Evolutionary conservation across 2,113 vertebrate species (phyloP).

Genomic region (Atlantisia rogersi): DNA sequence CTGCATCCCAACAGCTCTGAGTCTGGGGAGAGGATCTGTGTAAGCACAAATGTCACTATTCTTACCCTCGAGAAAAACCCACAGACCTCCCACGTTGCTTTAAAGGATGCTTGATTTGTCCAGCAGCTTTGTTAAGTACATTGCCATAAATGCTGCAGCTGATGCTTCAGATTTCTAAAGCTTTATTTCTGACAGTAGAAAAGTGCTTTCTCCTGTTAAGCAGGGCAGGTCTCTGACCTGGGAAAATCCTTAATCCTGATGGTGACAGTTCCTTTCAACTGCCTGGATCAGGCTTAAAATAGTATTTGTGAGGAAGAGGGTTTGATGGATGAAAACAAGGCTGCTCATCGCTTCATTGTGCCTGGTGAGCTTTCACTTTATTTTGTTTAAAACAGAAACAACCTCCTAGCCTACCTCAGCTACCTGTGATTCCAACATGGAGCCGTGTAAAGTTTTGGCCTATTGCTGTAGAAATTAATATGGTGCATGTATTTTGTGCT

Average conservation of each 20-base stretch:
- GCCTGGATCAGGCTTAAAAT: slow-evolving; percentile 40
- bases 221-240: slow-evolving; percentile 49
- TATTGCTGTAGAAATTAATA: background rate
- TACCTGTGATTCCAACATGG: background rate
- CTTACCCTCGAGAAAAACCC: background rate
- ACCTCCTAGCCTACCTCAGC: background rate
- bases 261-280: slow-evolving; percentile 42
- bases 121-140: background rate
- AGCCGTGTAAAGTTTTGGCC: background rate
- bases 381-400: background rate
- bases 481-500: background rate
- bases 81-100: background rate
- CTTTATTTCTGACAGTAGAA: slow-evolving; percentile 19
- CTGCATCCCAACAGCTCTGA: background rate
- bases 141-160: background rate
- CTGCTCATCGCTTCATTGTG: background rate
- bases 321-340: background rate
- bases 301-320: slow-evolving; percentile 3
- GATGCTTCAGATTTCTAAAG: background rate
- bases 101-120: background rate
- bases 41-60: background rate
- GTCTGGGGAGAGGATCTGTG: background rate
- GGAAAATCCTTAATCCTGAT: slow-evolving; percentile 53
- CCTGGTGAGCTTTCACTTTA: background rate
- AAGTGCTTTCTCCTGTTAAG: slow-evolving; percentile 38